Evolutionary conservation across 2,888 invertebrate species (phyloP).

Genomic region (Phoronis australis): DNA sequence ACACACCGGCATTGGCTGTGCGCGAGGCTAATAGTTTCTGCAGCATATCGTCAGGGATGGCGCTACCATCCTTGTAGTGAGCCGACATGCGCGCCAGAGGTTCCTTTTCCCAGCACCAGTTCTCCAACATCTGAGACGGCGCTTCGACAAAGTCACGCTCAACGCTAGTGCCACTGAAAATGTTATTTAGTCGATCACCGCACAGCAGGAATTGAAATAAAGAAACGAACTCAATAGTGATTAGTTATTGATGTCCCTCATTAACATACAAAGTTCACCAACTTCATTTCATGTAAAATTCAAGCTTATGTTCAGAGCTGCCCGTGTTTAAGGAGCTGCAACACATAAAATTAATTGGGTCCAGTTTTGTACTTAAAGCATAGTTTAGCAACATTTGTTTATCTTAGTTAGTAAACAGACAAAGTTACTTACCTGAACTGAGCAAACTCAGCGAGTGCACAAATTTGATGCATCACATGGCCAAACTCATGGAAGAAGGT

Average conservation of each 20-base stretch:
- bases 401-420: too few species aligned
- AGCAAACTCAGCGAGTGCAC: conserved; percentile 51
- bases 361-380: too few species aligned
- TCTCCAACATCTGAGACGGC: conserved; percentile 58
- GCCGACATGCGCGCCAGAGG: conserved; percentile 54
- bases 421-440: conserved; percentile 45
- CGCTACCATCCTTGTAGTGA: conserved; percentile 50
- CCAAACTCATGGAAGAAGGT: conserved; percentile 59
- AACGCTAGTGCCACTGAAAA: conserved; percentile 52
- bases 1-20: conserved; percentile 54
- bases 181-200: too few species aligned
- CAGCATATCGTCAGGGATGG: conserved; percentile 53
- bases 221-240: too few species aligned
- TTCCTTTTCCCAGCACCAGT: conserved; percentile 57
- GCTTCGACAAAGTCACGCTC: conserved; percentile 58
- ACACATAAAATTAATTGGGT: too few species aligned
- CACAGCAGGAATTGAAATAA: too few species aligned
- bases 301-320: too few species aligned
- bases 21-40: conserved; percentile 52
- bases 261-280: too few species aligned
- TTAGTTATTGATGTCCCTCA: too few species aligned
- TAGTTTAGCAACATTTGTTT: too few species aligned
- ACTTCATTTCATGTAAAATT: too few species aligned
- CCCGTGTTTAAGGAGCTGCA: too few species aligned
- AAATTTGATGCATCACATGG: conserved; percentile 58